These are phyloP conservation scores for Brachyopa scutellaris DNA, from an alignment of 2,888 invertebrate genomes.

Conservation along the genomic window DNA sequence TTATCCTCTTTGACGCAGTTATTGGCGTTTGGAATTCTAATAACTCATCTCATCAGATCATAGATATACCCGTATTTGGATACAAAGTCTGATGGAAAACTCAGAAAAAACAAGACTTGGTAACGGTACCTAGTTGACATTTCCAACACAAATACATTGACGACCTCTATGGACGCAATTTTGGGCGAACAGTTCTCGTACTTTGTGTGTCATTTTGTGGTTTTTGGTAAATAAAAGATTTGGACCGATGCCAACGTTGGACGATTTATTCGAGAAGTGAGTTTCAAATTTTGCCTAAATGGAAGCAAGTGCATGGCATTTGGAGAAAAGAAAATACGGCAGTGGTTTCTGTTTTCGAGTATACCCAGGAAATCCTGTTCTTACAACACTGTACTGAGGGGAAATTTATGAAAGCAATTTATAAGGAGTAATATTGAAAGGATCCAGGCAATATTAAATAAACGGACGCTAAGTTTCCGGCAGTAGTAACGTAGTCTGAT, in stretches of 20 bases:
- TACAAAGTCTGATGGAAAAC: too few relatives aligned
- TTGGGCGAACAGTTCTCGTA: not conserved
- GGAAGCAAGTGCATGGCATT: constrained; percentile 19
- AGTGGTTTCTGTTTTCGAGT: constrained; percentile 22
- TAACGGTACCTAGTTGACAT: too few relatives aligned
- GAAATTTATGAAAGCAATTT: constrained; percentile 7
- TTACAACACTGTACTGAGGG: not conserved
- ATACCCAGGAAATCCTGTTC: constrained; percentile 21
- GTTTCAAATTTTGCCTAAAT: constrained; percentile 33
- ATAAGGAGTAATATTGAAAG: too few relatives aligned
- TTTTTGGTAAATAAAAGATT: constrained; percentile 5
- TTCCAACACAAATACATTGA: too few relatives aligned
- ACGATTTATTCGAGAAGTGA: constrained; percentile 48
- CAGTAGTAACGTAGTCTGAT: too few relatives aligned
- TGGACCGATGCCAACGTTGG: constrained; percentile 34
- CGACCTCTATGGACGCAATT: too few relatives aligned
- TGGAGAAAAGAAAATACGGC: constrained; percentile 26
- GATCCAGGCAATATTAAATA: too few relatives aligned
- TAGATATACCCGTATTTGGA: too few relatives aligned
- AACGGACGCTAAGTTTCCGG: too few relatives aligned
- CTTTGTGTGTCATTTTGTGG: constrained; percentile 1
- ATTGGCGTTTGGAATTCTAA: too few relatives aligned
- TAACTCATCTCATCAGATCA: too few relatives aligned
- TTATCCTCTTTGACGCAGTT: not conserved
- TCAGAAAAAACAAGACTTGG: too few relatives aligned